Evolutionary conservation across 2,888 invertebrate species (phyloP), one percentile per base, ranked within the genome.

Genomic region (Eristalis tenax): DNA sequence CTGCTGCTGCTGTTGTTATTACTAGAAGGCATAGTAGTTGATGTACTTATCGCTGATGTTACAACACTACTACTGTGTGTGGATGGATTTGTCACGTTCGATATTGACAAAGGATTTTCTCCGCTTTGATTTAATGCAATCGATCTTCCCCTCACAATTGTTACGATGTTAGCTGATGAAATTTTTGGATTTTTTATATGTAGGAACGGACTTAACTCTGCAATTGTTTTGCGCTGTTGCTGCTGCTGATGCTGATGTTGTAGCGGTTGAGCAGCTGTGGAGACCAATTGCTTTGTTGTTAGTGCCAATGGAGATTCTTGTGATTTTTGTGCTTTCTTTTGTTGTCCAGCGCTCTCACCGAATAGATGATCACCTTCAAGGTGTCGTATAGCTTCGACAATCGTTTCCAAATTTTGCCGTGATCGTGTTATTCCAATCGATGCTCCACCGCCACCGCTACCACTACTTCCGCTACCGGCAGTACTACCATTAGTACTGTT

Each of bases 371-470:
- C 99, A 57, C 99, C 99, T 93, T 99, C 99, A 89, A 99, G 94
- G 92, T 99, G 99, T 56, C 99, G 96, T 91, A 99, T 99, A 77
- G 99, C 99, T 93, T 99, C 99, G 56, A 99, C 98, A 89, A 99
- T 99, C 15, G 99, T 99, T 93, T 99, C 99, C 90, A 99, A 94
- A 93, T 99, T 99, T 93, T 98, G 98, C 76, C 98, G 96, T 88
- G 98, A 98, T 78, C 95, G 96, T 18, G 95, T 95, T 69, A 95
- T 92, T n/a, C 90, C 90, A 68, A 89, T 89, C 80, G 4, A 13
- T 13, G 38, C 13, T 38, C 38, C 38, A 38, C 38, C 38, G 13
- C 38, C 38, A 38, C 13, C 13, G 13, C 13, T 3, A 13, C 38
- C 13, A 38, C 38, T 4, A 8, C 38, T 38, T 2, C 38, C 38